These are phyloP conservation scores for Diachrysia chrysitis DNA, from an alignment of 2,888 invertebrate species.

Conservation along the genomic window DNA sequence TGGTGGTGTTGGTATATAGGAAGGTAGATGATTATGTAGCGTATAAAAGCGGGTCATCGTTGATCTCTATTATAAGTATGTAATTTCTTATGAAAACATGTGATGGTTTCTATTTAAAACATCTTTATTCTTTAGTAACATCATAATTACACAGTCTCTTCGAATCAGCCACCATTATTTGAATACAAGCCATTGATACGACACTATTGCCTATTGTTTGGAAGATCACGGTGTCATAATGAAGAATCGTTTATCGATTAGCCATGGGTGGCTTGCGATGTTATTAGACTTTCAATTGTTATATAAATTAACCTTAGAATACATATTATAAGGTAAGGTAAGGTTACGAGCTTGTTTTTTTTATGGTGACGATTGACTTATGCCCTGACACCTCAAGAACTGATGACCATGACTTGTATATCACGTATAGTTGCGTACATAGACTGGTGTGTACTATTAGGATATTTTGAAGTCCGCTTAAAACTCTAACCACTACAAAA, in stretches of 20 bases:
- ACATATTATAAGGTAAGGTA: constrained; percentile 47
- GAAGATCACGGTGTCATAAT: constrained; percentile 65
- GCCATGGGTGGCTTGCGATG: constrained; percentile 58
- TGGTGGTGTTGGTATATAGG: too few relatives aligned
- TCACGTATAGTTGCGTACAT: neutral
- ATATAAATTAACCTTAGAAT: constrained; percentile 61
- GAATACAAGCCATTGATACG: constrained; percentile 60
- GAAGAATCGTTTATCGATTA: constrained; percentile 63
- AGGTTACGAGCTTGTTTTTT: constrained; percentile 31
- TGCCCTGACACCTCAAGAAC: neutral
- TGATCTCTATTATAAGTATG: neutral
- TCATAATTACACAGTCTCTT: constrained; percentile 29
- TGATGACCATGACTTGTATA: neutral
- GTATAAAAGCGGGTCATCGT: neutral
- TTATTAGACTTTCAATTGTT: constrained; percentile 47
- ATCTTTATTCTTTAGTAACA: constrained; percentile 4
- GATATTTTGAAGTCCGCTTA: too few relatives aligned
- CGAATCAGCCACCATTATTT: constrained; percentile 61
- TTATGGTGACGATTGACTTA: constrained; percentile 17
- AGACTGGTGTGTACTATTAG: too few relatives aligned
- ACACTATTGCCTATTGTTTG: constrained; percentile 71
- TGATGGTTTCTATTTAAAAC: neutral
- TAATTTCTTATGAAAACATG: neutral
- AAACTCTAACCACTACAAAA: neutral
- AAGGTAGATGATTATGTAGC: neutral